A percentile compares a stretch with the other conserved stretches of the same genome.
Conservation (phyloP, 2,113 vertebrate genomes). For the Budorcas taxicolor region DNA sequence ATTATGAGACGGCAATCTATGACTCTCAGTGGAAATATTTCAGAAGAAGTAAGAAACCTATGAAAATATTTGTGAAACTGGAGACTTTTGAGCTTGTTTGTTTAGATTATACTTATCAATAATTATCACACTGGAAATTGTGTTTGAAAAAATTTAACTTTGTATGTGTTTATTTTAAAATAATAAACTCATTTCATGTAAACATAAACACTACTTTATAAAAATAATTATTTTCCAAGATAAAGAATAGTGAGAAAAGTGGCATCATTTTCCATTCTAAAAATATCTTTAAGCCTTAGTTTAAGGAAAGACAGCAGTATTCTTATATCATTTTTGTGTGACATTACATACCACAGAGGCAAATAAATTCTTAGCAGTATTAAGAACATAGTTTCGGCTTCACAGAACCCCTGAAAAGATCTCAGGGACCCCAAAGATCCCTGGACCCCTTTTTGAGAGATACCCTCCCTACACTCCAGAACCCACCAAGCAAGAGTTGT, state of each 20-base stretch:
- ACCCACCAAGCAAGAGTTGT: background rate
- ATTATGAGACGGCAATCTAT: background rate
- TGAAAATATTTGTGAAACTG: background rate
- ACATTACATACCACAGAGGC: background rate
- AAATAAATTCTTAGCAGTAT: background rate
- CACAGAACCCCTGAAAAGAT: background rate
- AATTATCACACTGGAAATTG: background rate
- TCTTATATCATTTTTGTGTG: background rate
- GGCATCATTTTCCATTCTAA: background rate
- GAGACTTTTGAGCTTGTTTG: background rate
- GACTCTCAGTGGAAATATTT: background rate
- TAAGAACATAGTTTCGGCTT: background rate
- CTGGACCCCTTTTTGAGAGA: background rate
- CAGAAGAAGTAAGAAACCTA: background rate
- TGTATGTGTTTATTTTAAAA: background rate
- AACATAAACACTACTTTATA: background rate
- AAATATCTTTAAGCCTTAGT: background rate
- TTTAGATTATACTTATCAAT: background rate
- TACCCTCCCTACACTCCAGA: background rate
- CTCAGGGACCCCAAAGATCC: background rate
- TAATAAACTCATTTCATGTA: background rate
- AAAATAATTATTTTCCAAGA: background rate
- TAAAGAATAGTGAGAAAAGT: background rate
- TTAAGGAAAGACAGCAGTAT: background rate
- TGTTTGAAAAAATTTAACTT: background rate